phyloP scores from a whole-genome alignment of 2,888 invertebrate species.

The Schizotus pectinicornis region DNA sequence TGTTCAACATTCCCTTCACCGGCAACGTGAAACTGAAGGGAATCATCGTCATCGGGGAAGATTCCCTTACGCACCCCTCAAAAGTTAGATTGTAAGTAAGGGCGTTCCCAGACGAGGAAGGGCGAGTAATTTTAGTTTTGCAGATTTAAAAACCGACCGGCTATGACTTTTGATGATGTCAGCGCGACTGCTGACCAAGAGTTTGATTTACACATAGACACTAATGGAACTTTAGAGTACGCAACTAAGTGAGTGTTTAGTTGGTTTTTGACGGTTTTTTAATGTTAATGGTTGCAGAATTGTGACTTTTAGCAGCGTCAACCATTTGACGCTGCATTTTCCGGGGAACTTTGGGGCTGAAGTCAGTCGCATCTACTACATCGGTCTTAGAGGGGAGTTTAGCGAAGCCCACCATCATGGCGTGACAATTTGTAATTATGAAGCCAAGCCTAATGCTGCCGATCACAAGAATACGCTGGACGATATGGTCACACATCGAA shows the following conservation, averaged over 20 bases:
- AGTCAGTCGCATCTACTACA: constrained; percentile 88
- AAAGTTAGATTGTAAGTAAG: constrained; percentile 82
- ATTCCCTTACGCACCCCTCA: constrained; percentile 84
- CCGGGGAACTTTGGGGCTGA: constrained; percentile 87
- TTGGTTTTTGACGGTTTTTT: constrained; percentile 12
- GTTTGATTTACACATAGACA: constrained; percentile 84
- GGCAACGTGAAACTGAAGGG: constrained; percentile 96
- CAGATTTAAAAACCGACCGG: constrained; percentile 91
- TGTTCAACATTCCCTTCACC: constrained; percentile 97
- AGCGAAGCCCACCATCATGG: constrained; percentile 83
- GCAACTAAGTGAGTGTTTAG: constrained; percentile 74
- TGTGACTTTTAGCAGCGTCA: constrained; percentile 88
- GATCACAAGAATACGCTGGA: constrained; percentile 80
- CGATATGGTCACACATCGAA: constrained; percentile 66
- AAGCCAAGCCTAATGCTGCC: constrained; percentile 80
- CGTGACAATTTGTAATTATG: constrained; percentile 91
- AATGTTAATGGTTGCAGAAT: constrained; percentile 67
- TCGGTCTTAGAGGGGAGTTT: constrained; percentile 95
- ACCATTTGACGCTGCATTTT: constrained; percentile 90
- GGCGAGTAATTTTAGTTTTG: constrained; percentile 33
- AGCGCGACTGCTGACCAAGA: constrained; percentile 80
- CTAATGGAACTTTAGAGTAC: constrained; percentile 84
- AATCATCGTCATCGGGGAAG: constrained; percentile 88
- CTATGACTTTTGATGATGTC: constrained; percentile 94
- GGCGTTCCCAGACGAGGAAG: neutral